Percentiles rank a stretch among this genome's conserved stretches.
phyloP scores from a whole-genome alignment of 2,113 vertebrate species.

The Xenopus borealis region DNA sequence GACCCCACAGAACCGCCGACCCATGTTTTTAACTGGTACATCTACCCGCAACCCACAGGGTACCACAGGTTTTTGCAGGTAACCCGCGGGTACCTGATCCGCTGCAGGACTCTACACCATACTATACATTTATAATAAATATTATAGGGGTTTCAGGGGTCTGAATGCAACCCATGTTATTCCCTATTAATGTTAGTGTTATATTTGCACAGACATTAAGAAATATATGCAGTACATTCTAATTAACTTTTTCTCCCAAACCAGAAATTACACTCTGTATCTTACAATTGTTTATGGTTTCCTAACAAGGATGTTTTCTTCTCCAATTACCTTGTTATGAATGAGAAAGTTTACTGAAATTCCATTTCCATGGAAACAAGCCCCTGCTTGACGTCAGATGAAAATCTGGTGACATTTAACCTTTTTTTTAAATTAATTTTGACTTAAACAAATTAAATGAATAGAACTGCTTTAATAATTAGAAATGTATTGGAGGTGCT shows the following conservation, averaged over 20 bases:
- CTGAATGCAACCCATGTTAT: too few species aligned
- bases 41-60: too few species aligned
- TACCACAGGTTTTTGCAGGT: too few species aligned
- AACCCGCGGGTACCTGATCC: too few species aligned
- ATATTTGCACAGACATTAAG: too few species aligned
- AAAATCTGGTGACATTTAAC: slow-evolving; percentile 14
- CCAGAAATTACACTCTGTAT: not conserved
- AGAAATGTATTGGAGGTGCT: not conserved
- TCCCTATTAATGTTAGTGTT: too few species aligned
- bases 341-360: slow-evolving; percentile 30
- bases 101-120: too few species aligned
- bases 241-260: not conserved
- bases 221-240: too few species aligned
- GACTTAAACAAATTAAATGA: not conserved
- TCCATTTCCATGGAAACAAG: slow-evolving; percentile 11
- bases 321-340: slow-evolving; percentile 23
- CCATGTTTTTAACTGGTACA: too few species aligned
- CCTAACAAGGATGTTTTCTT: slow-evolving; percentile 15
- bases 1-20: too few species aligned
- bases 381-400: slow-evolving; percentile 28
- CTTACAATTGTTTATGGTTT: slow-evolving; percentile 2
- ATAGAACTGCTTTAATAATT: not conserved
- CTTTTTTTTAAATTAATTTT: slow-evolving; percentile 13
- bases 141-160: too few species aligned
- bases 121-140: too few species aligned